Conservation (phyloP, 2,113 vertebrate species). For the Jaculus jaculus region DNA sequence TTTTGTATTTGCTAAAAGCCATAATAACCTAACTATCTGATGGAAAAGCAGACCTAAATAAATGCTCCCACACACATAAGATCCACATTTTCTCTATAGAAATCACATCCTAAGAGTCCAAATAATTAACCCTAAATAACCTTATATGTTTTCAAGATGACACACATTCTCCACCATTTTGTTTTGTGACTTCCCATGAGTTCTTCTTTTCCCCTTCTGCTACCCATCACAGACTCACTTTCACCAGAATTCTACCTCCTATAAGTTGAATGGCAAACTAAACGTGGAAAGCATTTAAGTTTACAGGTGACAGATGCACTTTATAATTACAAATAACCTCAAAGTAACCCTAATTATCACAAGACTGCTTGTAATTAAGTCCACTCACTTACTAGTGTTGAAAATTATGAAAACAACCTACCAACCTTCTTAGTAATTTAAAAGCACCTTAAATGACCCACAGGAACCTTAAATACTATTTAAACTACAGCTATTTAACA, state of each 20-base stretch:
- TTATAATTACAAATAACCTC: conserved; percentile 48
- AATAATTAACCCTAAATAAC: neutral
- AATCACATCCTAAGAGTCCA: conserved; percentile 10
- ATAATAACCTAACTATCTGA: neutral
- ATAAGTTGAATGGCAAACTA: conserved; percentile 39
- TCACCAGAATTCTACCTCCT: conserved; percentile 18
- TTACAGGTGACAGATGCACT: conserved; percentile 13
- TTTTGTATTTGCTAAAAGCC: neutral
- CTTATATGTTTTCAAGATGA: neutral
- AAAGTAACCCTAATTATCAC: conserved; percentile 31
- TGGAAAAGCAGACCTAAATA: conserved; percentile 15
- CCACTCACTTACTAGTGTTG: neutral
- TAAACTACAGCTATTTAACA: neutral
- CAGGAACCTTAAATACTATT: neutral
- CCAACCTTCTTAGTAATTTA: neutral
- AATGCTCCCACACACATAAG: neutral
- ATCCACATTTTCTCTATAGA: neutral
- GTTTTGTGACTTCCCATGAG: neutral
- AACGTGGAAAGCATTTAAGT: conserved; percentile 16
- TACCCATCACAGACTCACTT: neutral
- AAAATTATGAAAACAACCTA: conserved; percentile 21
- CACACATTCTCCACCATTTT: conserved; percentile 26
- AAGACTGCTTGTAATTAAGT: conserved; percentile 48
- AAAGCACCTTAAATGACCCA: conserved; percentile 18
- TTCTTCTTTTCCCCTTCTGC: conserved; percentile 1